phyloP scores from a whole-genome alignment of 2,113 vertebrate genomes.

The Elgaria multicarinata region DNA sequence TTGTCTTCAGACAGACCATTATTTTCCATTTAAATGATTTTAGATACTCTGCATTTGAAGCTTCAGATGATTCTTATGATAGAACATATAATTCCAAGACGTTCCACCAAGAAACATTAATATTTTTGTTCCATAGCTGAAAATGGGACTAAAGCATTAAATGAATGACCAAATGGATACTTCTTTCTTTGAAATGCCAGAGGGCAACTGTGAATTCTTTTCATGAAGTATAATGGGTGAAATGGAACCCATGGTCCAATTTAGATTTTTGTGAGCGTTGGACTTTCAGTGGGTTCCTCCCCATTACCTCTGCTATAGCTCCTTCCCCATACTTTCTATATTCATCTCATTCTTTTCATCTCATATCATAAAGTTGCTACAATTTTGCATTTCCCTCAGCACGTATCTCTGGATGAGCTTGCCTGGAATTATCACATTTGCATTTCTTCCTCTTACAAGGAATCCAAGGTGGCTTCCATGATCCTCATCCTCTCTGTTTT shows the following conservation, averaged over 20 bases:
- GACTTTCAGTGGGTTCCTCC: neutral
- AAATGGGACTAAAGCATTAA: neutral
- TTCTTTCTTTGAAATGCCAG: neutral
- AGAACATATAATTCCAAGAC: rapidly evolving
- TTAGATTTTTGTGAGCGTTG: neutral
- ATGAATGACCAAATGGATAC: neutral
- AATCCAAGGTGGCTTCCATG: too few species aligned
- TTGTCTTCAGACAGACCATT: neutral
- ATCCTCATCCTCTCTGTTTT: too few species aligned
- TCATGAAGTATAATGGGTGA: neutral
- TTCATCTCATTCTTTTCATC: neutral
- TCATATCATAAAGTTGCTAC: neutral
- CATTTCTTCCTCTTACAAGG: too few species aligned
- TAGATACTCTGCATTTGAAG: neutral
- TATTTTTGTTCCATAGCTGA: rapidly evolving
- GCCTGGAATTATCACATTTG: neutral
- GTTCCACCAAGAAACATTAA: neutral
- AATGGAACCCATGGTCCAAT: neutral
- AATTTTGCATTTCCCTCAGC: neutral
- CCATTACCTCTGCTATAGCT: neutral
- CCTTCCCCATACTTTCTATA: neutral
- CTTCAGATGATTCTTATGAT: rapidly evolving
- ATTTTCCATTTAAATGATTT: neutral
- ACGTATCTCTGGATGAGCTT: neutral
- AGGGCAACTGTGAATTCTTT: neutral